phyloP scores from a whole-genome alignment of 1,140 invertebrate species.

The Leptinotarsa lineolata region DNA sequence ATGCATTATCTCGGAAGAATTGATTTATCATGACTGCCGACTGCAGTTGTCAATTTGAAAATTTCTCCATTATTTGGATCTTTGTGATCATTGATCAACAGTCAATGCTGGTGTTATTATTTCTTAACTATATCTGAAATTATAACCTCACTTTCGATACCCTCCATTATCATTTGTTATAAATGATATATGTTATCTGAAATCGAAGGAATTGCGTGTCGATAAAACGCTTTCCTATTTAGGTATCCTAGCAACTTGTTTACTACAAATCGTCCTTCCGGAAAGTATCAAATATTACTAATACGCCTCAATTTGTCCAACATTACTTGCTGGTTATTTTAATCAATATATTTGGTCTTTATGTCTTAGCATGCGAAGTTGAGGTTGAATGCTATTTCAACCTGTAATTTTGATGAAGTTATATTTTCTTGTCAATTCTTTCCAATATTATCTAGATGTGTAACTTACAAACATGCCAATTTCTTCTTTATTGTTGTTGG shows the following conservation, averaged over 20 bases:
- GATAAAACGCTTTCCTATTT: background rate
- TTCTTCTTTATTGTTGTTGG: no score
- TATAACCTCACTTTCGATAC: conserved; percentile 3
- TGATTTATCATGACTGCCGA: background rate
- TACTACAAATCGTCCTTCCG: conserved; percentile 15
- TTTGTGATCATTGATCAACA: no score
- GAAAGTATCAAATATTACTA: conserved; percentile 28
- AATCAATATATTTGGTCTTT: conserved; percentile 26
- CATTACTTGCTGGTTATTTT: conserved; percentile 21
- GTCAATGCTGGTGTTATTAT: no score
- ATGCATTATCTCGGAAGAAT: background rate
- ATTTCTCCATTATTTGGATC: no score
- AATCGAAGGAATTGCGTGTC: conserved; percentile 12
- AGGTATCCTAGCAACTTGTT: conserved; percentile 29
- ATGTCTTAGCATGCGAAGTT: conserved; percentile 18
- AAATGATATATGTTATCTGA: background rate
- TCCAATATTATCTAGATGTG: no score
- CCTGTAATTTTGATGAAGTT: conserved; percentile 1
- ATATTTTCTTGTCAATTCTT: background rate
- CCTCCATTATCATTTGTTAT: background rate
- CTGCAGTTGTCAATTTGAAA: no score
- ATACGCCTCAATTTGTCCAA: conserved; percentile 21
- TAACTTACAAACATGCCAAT: no score
- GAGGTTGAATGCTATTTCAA: conserved; percentile 11
- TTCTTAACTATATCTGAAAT: background rate